Evolutionary conservation across 2,888 invertebrate species (phyloP).

Genomic region (Chydorus sphaericus): DNA sequence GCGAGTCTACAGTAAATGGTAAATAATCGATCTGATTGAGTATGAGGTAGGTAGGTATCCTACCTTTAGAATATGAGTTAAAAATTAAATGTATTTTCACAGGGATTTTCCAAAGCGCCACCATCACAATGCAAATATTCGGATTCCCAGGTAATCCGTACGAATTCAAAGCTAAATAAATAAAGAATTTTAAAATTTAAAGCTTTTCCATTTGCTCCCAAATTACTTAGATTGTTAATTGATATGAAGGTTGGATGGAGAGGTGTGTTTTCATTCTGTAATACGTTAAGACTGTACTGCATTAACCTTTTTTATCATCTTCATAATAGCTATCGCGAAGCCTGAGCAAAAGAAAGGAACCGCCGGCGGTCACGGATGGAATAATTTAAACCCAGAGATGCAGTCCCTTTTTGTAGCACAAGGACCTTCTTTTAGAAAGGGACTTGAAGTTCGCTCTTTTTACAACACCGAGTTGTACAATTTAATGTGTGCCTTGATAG

Average conservation of each 20-base stretch:
- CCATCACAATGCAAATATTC: background rate
- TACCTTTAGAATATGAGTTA: background rate
- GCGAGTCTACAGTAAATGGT: conserved; percentile 8
- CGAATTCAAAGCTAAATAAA: too few relatives aligned
- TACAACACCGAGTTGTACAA: conserved; percentile 33
- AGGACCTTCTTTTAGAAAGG: conserved; percentile 30
- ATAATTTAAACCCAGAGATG: conserved; percentile 22
- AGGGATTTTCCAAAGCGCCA: background rate
- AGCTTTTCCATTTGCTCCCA: too few relatives aligned
- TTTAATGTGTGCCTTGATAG: conserved; percentile 28
- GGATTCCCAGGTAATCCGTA: too few relatives aligned
- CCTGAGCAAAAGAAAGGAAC: too few relatives aligned
- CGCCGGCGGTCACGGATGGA: conserved; percentile 30
- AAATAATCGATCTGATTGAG: too few relatives aligned
- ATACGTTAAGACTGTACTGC: background rate
- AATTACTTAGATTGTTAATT: too few relatives aligned
- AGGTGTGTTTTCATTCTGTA: background rate
- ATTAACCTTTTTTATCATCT: too few relatives aligned
- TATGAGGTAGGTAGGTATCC: background rate
- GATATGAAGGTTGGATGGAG: conserved; percentile 4
- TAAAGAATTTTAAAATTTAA: too few relatives aligned
- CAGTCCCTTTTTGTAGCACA: conserved; percentile 26
- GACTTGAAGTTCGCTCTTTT: conserved; percentile 26
- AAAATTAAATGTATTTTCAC: background rate
- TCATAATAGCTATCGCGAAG: background rate